These are phyloP conservation scores for Dipodomys ordii DNA, from an alignment of 2,113 vertebrate species.

Conservation along the genomic window DNA sequence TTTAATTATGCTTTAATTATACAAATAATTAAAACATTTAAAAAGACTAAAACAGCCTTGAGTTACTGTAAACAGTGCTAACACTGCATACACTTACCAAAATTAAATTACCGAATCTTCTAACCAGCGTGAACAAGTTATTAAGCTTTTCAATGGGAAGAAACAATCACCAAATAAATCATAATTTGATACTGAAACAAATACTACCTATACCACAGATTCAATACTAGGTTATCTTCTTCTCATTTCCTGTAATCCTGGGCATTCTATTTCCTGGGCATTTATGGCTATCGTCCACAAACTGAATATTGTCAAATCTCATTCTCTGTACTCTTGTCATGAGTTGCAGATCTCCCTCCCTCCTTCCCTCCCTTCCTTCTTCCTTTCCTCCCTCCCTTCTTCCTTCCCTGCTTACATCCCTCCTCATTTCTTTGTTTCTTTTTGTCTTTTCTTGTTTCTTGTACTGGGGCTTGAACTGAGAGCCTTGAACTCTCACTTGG, in stretches of 20 bases:
- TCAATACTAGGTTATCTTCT: too few species aligned
- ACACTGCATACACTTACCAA: conserved; percentile 5
- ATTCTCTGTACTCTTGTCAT: not conserved
- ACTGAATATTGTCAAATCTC: not conserved
- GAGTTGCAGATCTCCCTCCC: not conserved
- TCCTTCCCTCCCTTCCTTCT: not conserved
- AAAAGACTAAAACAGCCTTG: conserved; percentile 54
- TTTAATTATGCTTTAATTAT: conserved; percentile 58
- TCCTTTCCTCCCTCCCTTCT: not conserved
- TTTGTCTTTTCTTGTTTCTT: too few species aligned
- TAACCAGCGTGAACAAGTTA: conserved; percentile 25
- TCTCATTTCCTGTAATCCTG: not conserved
- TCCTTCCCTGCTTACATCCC: too few species aligned
- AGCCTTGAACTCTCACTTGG: too few species aligned
- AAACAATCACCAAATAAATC: conserved; percentile 2
- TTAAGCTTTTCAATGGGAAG: conserved; percentile 28
- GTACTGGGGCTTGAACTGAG: too few species aligned
- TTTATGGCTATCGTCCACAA: not conserved
- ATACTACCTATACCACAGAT: not conserved
- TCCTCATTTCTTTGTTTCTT: too few species aligned
- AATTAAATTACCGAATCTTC: conserved; percentile 52
- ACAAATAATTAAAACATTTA: conserved; percentile 55
- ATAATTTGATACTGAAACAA: conserved; percentile 23
- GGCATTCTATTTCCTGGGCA: not conserved
- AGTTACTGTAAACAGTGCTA: conserved; percentile 41